Evolutionary conservation across 2,888 invertebrate species (phyloP).

Genomic region (Cistogaster globosa): DNA sequence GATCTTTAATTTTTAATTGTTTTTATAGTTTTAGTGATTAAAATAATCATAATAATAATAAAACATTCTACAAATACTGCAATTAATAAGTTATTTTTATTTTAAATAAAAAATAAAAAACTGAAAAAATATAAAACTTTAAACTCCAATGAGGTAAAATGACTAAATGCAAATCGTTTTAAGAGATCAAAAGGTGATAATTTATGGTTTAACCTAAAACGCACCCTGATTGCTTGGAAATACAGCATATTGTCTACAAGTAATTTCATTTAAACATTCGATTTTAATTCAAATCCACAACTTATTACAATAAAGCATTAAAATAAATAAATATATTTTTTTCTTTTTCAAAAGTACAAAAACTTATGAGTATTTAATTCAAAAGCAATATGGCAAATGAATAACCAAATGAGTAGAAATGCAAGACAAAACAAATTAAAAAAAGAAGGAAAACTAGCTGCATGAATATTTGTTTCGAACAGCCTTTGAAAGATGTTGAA

Average conservation of each 20-base stretch:
- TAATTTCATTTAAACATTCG: conserved; percentile 38
- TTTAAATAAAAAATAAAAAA: not conserved
- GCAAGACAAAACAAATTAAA: not conserved
- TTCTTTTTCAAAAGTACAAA: too few species aligned
- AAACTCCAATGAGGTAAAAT: conserved; percentile 13
- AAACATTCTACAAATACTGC: too few species aligned
- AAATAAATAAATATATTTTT: not conserved
- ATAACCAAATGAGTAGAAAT: conserved; percentile 13
- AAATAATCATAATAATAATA: conserved; percentile 2
- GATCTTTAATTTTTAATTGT: conserved; percentile 11
- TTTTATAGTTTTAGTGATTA: not conserved
- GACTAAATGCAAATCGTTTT: conserved; percentile 70
- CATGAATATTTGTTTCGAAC: not conserved
- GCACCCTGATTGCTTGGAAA: conserved; percentile 62
- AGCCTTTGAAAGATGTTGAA: not conserved
- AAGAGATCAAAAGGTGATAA: conserved; percentile 75
- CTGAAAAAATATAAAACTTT: not conserved
- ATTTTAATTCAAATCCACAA: conserved; percentile 49
- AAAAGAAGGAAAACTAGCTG: conserved; percentile 9
- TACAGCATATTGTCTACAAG: conserved; percentile 16
- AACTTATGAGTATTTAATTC: not conserved
- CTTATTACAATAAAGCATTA: conserved; percentile 12
- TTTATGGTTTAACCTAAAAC: conserved; percentile 73
- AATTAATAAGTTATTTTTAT: conserved; percentile 3
- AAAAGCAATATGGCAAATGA: conserved; percentile 24